Conservation (phyloP, 2,888 invertebrate species). For the Nipponacmea schrenckii region DNA sequence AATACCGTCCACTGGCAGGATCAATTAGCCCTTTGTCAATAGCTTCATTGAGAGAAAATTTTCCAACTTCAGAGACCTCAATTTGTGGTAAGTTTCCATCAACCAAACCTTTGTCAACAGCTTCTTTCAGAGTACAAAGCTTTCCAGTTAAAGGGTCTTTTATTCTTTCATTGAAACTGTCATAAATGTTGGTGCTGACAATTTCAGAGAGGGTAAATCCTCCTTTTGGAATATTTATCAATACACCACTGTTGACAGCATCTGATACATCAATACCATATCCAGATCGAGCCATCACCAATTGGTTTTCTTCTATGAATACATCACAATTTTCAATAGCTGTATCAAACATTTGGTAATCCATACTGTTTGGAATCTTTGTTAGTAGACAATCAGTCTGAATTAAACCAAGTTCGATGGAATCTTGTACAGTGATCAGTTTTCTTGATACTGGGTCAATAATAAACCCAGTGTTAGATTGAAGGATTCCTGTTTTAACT, state of each 20-base stretch:
- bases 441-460: conserved; percentile 52
- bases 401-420: conserved; percentile 52
- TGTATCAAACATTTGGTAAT: conserved; percentile 43
- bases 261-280: conserved; percentile 29
- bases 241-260: conserved; percentile 31
- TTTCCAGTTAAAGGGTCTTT: conserved; percentile 42
- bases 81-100: conserved; percentile 40
- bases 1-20: conserved; percentile 18
- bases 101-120: conserved; percentile 44
- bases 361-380: conserved; percentile 44
- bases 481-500: conserved; percentile 39
- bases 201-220: conserved; percentile 37
- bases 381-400: conserved; percentile 47
- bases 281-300: conserved; percentile 34
- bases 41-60: conserved; percentile 81
- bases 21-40: conserved; percentile 84
- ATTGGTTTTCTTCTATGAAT: conserved; percentile 41
- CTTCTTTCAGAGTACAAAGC: conserved; percentile 47
- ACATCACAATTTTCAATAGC: conserved; percentile 48
- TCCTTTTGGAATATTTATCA: conserved; percentile 35
- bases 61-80: conserved; percentile 43
- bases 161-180: conserved; percentile 19
- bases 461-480: conserved; percentile 40
- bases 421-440: conserved; percentile 48
- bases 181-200: conserved; percentile 23